phyloP scores from a whole-genome alignment of 1,140 invertebrate genomes.

The Thereuonema tuberculata region DNA sequence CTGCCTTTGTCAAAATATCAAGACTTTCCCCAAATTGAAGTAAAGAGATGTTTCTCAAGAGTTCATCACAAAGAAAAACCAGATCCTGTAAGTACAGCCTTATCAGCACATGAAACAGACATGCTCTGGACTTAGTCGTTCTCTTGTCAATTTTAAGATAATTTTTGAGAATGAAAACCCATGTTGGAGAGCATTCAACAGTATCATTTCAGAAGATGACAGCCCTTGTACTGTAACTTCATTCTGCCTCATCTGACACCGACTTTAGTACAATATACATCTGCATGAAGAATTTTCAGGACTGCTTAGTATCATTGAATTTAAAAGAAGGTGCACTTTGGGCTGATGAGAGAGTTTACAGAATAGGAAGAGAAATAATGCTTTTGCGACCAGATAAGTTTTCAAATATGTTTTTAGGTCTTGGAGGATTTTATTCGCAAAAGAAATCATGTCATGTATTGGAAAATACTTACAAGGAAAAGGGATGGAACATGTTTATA shows the following conservation, averaged over 20 bases:
- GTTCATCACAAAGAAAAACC: neutral
- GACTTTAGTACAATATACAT: constrained; percentile 1
- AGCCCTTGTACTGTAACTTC: neutral
- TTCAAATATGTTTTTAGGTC: constrained; percentile 10
- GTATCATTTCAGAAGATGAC: neutral
- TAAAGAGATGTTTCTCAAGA: neutral
- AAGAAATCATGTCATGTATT: constrained; percentile 8
- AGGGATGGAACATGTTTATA: no score
- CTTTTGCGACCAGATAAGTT: constrained; percentile 5
- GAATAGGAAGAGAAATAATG: constrained; percentile 2
- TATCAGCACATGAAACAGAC: no score
- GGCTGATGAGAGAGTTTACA: constrained; percentile 7
- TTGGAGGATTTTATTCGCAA: constrained; percentile 3
- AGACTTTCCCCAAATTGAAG: neutral
- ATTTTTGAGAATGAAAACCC: constrained; percentile 3
- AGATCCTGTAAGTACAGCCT: neutral
- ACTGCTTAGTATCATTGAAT: neutral
- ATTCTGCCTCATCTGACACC: constrained; percentile 7
- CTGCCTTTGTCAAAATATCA: constrained; percentile 3
- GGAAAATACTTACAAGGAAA: constrained; percentile 4
- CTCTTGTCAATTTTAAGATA: neutral
- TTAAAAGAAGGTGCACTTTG: neutral
- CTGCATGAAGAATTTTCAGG: constrained; percentile 5
- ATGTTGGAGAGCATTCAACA: neutral
- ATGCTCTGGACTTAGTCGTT: neutral